These are phyloP conservation scores for Azorinus chamasolen DNA, from an alignment of 2,888 invertebrate genomes.

Conservation along the genomic window DNA sequence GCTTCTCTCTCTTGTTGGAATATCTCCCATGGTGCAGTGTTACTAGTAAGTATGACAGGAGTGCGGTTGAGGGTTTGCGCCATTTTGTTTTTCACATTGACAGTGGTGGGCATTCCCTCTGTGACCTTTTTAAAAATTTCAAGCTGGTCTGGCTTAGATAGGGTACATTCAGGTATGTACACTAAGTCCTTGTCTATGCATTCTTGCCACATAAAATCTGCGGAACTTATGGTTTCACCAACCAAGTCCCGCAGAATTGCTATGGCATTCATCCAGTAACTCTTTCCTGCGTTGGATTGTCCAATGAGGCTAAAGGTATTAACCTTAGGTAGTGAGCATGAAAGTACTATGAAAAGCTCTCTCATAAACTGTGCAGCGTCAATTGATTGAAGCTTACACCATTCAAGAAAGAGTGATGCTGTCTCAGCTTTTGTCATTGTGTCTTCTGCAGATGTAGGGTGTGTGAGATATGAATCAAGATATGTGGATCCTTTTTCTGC, in stretches of 20 bases:
- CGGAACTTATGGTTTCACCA: constrained; percentile 7
- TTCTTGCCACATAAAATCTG: constrained; percentile 22
- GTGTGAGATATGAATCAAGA: neutral
- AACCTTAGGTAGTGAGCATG: neutral
- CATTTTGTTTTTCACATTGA: constrained; percentile 22
- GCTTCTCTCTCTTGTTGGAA: neutral
- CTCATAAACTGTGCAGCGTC: neutral
- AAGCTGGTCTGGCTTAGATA: constrained; percentile 16
- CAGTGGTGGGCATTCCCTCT: constrained; percentile 7
- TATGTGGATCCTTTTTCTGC: neutral
- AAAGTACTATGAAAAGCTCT: constrained; percentile 4
- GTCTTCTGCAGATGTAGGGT: no score
- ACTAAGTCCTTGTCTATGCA: constrained; percentile 21
- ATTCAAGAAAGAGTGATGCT: constrained; percentile 3
- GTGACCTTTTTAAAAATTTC: constrained; percentile 20
- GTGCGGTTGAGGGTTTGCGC: neutral
- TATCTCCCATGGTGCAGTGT: neutral
- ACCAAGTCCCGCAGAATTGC: neutral
- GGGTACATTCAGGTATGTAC: constrained; percentile 6
- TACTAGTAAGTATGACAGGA: neutral
- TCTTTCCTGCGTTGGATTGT: constrained; percentile 14
- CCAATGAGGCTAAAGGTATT: constrained; percentile 4
- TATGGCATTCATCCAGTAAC: constrained; percentile 11
- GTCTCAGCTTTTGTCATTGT: neutral
- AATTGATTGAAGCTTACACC: constrained; percentile 18